Conservation (phyloP, 2,888 invertebrate genomes). For the Pteria penguin region DNA sequence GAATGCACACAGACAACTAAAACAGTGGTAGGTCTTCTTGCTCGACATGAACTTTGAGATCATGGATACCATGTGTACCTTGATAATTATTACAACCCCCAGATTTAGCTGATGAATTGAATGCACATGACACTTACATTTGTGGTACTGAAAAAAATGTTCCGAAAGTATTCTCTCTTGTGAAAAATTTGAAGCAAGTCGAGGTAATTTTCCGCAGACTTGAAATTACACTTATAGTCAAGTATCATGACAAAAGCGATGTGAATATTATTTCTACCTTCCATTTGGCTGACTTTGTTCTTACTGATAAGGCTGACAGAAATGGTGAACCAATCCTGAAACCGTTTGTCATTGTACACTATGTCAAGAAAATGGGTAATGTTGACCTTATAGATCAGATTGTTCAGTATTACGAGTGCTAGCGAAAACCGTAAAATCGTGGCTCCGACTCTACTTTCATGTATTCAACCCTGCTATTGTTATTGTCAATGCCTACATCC, state of each 20-base stretch:
- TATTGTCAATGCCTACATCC: not conserved
- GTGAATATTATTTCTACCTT: conserved; percentile 37
- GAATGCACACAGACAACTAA: no score
- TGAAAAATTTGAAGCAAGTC: conserved; percentile 2
- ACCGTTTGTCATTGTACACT: conserved; percentile 23
- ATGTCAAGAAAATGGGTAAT: conserved; percentile 37
- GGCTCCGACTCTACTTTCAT: conserved; percentile 29
- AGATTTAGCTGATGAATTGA: no score
- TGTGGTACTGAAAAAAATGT: conserved; percentile 43
- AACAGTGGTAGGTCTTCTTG: no score
- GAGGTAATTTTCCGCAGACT: conserved; percentile 16
- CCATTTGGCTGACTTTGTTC: no score
- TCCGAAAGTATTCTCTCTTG: conserved; percentile 12
- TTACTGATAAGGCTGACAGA: conserved; percentile 7
- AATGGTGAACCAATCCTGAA: conserved; percentile 15
- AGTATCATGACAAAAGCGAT: conserved; percentile 36
- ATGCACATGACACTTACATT: conserved; percentile 21
- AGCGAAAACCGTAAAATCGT: conserved; percentile 38
- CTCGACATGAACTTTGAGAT: no score
- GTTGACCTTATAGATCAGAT: conserved; percentile 38
- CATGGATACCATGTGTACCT: no score
- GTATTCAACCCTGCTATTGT: not conserved
- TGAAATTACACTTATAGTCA: conserved; percentile 33
- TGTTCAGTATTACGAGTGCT: not conserved
- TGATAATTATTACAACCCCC: no score